phyloP scores from a whole-genome alignment of 2,113 vertebrate genomes.

The Chloropsis hardwickii region DNA sequence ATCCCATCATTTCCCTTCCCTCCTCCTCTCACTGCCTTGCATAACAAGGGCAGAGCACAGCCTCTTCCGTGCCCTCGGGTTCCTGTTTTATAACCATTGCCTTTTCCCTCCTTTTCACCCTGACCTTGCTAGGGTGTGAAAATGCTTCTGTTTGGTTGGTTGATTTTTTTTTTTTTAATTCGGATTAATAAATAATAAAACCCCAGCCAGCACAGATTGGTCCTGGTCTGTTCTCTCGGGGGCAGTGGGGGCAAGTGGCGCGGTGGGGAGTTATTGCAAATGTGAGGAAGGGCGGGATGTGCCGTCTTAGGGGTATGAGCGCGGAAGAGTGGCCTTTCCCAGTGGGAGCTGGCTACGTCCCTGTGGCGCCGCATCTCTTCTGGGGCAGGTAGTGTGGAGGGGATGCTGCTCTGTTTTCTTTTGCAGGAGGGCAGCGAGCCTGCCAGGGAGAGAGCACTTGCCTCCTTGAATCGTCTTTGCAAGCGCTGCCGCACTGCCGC shows the following conservation, averaged over 20 bases:
- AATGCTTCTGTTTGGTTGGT: constrained; percentile 22
- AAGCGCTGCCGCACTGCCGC: accelerated
- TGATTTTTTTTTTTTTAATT: background rate
- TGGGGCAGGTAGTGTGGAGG: background rate
- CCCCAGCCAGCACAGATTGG: background rate
- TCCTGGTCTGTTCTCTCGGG: background rate
- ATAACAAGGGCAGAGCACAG: background rate
- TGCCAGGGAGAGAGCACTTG: background rate
- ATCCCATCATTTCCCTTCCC: constrained; percentile 43
- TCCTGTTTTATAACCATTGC: constrained; percentile 42
- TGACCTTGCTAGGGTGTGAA: constrained; percentile 36
- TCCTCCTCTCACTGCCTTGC: constrained; percentile 47
- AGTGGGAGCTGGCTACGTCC: background rate
- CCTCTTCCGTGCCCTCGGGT: constrained; percentile 15
- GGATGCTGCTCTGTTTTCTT: background rate
- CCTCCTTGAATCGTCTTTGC: background rate
- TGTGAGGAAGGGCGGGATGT: background rate
- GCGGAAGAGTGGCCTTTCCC: background rate
- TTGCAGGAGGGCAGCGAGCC: background rate
- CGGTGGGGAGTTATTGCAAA: background rate
- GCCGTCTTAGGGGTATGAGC: background rate
- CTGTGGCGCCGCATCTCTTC: background rate
- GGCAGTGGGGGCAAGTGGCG: background rate
- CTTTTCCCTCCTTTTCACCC: background rate
- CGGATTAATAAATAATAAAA: constrained; percentile 44